phyloP scores from a whole-genome alignment of 2,113 vertebrate genomes.

The Entosphenus tridentatus region DNA sequence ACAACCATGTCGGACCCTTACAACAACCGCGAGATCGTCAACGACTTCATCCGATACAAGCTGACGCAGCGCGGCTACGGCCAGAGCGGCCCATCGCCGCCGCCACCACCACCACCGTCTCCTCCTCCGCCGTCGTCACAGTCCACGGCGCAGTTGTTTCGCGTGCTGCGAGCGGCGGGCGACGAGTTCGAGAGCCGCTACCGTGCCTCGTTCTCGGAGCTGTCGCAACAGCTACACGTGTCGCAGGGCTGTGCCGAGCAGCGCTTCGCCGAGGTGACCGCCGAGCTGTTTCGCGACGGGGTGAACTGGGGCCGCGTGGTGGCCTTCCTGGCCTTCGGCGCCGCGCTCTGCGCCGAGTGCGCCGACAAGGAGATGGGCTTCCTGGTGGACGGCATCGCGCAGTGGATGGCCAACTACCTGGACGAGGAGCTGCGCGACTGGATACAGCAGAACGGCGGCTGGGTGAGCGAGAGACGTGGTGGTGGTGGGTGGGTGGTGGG shows the following conservation, averaged over 20 bases:
- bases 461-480: conserved; percentile 37
- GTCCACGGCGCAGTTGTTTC: conserved; percentile 9
- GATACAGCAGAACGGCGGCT: conserved; percentile 85
- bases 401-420: conserved; percentile 91
- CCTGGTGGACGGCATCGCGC: conserved; percentile 53
- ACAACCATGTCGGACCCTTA: background rate
- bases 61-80: background rate
- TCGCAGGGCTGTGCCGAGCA: conserved; percentile 71
- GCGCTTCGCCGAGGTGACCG: conserved; percentile 89
- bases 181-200: conserved; percentile 90
- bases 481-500: no score
- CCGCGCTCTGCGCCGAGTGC: conserved; percentile 78
- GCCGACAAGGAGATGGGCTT: conserved; percentile 90
- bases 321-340: conserved; percentile 84
- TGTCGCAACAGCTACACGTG: conserved; percentile 87
- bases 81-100: no score
- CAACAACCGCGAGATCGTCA: background rate
- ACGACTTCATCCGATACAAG: conserved; percentile 2
- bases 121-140: no score
- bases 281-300: conserved; percentile 84
- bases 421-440: conserved; percentile 78
- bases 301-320: conserved; percentile 96
- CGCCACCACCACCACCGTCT: no score
- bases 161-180: conserved; percentile 53
- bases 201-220: conserved; percentile 63